phyloP scores from a whole-genome alignment of 2,888 invertebrate species.

The Cristatella mucedo region DNA sequence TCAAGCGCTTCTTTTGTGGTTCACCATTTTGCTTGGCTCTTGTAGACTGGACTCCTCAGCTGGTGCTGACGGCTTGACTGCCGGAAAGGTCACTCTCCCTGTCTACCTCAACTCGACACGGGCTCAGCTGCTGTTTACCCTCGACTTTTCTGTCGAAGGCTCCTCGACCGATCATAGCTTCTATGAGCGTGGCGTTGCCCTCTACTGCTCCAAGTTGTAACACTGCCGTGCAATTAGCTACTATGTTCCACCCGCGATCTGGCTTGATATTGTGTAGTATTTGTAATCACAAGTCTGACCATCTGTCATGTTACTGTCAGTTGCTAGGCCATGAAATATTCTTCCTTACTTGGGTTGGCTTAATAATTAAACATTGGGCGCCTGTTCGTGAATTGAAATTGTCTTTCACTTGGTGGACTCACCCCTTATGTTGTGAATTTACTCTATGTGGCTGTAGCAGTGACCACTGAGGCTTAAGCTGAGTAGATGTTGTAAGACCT shows the following conservation, averaged over 20 bases:
- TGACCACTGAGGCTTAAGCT: too few species aligned
- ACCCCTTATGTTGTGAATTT: too few species aligned
- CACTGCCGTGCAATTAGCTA: neutral
- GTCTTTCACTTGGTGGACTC: too few species aligned
- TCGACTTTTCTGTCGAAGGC: slow-evolving; percentile 76
- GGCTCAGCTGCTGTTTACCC: slow-evolving; percentile 80
- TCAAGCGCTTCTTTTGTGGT: neutral
- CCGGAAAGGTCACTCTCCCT: slow-evolving; percentile 60
- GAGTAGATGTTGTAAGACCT: too few species aligned
- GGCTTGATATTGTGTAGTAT: neutral
- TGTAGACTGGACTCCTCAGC: slow-evolving; percentile 8
- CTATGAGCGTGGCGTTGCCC: slow-evolving; percentile 93
- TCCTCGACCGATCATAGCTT: slow-evolving; percentile 76
- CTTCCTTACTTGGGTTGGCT: too few species aligned
- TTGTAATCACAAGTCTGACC: neutral
- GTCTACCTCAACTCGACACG: slow-evolving; percentile 93
- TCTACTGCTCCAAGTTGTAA: slow-evolving; percentile 62
- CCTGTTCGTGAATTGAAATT: too few species aligned
- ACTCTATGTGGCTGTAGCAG: too few species aligned
- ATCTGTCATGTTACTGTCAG: neutral
- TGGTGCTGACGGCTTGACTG: slow-evolving; percentile 6
- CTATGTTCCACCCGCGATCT: neutral
- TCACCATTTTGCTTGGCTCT: too few species aligned
- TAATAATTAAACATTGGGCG: too few species aligned
- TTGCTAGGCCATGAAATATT: too few species aligned